A percentile compares a stretch with the other conserved stretches of the same genome.
Conservation (phyloP, 2,888 invertebrate genomes). For the Apeira syringaria region DNA sequence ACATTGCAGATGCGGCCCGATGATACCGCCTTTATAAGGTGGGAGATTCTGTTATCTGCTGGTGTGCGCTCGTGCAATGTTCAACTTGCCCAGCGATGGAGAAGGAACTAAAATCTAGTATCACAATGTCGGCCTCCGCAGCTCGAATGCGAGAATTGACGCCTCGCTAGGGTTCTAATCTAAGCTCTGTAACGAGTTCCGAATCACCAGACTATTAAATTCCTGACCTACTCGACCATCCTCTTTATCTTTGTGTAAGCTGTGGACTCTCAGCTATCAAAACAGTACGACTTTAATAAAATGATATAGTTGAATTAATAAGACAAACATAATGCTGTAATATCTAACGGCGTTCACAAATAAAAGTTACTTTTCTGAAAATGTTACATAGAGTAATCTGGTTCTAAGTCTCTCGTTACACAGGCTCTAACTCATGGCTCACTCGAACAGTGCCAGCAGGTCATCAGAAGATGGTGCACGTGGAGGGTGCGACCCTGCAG, state of each 20-base stretch:
- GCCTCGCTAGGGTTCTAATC: constrained; percentile 52
- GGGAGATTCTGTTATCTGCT: constrained; percentile 57
- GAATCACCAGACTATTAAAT: constrained; percentile 23
- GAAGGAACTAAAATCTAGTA: constrained; percentile 83
- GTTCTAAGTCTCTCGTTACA: constrained; percentile 25
- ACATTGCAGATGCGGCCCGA: constrained; percentile 47
- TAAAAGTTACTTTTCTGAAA: too few relatives aligned
- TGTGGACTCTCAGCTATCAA: neutral
- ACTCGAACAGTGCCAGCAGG: constrained; percentile 78
- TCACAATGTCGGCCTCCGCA: constrained; percentile 80
- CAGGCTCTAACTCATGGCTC: constrained; percentile 41
- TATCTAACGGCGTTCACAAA: too few relatives aligned
- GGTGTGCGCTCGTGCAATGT: constrained; percentile 42
- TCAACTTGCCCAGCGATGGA: constrained; percentile 64
- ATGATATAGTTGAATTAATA: too few relatives aligned
- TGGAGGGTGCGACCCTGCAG: constrained; percentile 76
- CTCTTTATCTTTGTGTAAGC: too few relatives aligned
- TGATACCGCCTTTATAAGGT: constrained; percentile 50
- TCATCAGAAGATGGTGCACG: constrained; percentile 79
- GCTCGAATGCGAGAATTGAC: constrained; percentile 67
- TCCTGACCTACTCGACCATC: neutral
- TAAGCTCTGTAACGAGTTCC: constrained; percentile 33
- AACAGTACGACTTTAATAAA: too few relatives aligned
- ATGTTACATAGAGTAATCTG: too few relatives aligned
- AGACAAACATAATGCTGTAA: too few relatives aligned